A percentile compares a stretch with the other conserved stretches of the same genome.
Evolutionary conservation across 2,113 vertebrate genomes (phyloP).

Genomic region (Psittacara wagleri): DNA sequence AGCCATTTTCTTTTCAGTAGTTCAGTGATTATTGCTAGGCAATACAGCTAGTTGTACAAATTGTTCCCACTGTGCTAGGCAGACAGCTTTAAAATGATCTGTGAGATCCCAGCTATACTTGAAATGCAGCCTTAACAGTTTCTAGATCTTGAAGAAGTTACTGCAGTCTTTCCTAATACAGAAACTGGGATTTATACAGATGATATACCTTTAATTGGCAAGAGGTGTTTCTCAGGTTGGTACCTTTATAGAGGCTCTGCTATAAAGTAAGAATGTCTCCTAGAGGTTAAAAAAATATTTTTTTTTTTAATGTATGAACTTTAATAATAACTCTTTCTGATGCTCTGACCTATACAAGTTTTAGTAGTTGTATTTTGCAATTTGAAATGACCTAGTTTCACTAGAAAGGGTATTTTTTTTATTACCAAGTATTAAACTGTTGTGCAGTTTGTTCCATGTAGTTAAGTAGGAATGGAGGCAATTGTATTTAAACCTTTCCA

Average conservation of each 20-base stretch:
- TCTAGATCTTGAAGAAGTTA: not conserved
- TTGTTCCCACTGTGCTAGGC: not conserved
- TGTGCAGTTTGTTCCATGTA: not conserved
- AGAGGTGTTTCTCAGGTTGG: not conserved
- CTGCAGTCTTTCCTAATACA: not conserved
- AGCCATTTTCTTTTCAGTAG: not conserved
- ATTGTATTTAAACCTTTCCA: not conserved
- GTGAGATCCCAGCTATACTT: not conserved
- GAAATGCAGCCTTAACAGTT: not conserved
- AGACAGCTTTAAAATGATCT: conserved; percentile 6
- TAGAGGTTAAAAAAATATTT: not conserved
- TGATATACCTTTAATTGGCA: not conserved
- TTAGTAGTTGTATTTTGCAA: not conserved
- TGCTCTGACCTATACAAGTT: not conserved
- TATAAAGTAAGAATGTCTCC: not conserved
- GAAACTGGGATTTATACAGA: not conserved
- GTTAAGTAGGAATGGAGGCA: not conserved
- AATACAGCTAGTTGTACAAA: not conserved
- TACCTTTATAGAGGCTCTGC: not conserved
- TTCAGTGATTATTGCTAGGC: not conserved
- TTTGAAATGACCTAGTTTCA: not conserved
- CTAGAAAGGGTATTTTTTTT: not conserved
- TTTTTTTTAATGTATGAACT: not conserved
- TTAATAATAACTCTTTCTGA: not conserved
- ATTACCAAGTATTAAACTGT: not conserved